These are phyloP conservation scores for Hoplostethus mediterraneus DNA, from an alignment of 2,797 vertebrate species.

Conservation along the genomic window DNA sequence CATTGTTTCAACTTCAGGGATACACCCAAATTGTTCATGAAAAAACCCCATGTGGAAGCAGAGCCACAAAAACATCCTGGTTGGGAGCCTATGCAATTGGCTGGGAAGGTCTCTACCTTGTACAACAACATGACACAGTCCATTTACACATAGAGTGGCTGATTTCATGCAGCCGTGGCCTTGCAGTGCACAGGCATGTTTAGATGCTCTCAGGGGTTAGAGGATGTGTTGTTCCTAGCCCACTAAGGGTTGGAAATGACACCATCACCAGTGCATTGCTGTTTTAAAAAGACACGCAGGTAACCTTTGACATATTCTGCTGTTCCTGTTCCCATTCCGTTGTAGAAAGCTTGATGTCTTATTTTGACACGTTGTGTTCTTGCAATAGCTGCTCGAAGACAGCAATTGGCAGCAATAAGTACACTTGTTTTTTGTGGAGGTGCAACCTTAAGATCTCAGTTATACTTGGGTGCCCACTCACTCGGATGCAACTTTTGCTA, in stretches of 20 bases:
- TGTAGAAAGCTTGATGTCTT: conserved; percentile 34
- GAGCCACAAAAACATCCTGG: conserved; percentile 56
- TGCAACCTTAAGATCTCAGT: conserved; percentile 35
- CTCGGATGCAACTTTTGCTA: conserved; percentile 5
- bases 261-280: conserved; percentile 28
- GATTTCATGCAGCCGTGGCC: conserved; percentile 79
- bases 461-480: conserved; percentile 29
- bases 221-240: conserved; percentile 72
- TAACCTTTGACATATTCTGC: conserved; percentile 59
- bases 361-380: conserved; percentile 41
- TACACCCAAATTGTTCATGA: conserved; percentile 36
- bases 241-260: conserved; percentile 68
- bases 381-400: conserved; percentile 41
- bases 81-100: conserved; percentile 42
- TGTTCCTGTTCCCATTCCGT: conserved; percentile 6
- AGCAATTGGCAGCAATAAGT: conserved; percentile 54
- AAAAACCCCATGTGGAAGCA: conserved; percentile 60
- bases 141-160: conserved; percentile 85
- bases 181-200: conserved; percentile 53
- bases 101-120: conserved; percentile 41
- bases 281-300: conserved; percentile 56
- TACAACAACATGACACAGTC: conserved; percentile 60
- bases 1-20: conserved; percentile 45
- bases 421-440: conserved; percentile 48
- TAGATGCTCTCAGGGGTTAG: conserved; percentile 69